These are phyloP conservation scores for Achatina immaculata DNA, from an alignment of 1,140 invertebrate species.

Conservation along the genomic window DNA sequence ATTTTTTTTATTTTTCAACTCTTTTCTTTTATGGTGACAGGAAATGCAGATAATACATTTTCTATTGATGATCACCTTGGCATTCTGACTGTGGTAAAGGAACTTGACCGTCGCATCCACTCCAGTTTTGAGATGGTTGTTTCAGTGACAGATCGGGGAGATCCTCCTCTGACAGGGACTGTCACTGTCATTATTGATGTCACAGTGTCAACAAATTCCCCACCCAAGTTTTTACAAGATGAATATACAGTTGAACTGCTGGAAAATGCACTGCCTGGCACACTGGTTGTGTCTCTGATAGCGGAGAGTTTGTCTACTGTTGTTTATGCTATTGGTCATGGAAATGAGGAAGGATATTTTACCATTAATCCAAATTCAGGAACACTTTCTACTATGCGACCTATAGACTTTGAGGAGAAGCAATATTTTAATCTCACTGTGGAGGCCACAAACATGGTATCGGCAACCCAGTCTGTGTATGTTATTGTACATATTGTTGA, in stretches of 20 bases:
- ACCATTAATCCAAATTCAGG: conserved; percentile 71
- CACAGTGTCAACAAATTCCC: conserved; percentile 89
- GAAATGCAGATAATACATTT: conserved; percentile 89
- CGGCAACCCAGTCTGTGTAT: conserved; percentile 61
- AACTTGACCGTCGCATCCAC: conserved; percentile 86
- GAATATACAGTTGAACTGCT: conserved; percentile 83
- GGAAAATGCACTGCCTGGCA: conserved; percentile 85
- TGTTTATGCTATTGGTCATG: conserved; percentile 60
- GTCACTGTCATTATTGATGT: conserved; percentile 88
- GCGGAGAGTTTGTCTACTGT: conserved; percentile 74
- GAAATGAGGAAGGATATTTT: conserved; percentile 69
- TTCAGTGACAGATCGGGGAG: conserved; percentile 85
- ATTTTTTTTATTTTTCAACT: too few species aligned
- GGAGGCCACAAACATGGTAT: conserved; percentile 87
- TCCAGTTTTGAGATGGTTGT: conserved; percentile 86
- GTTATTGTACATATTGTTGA: conserved; percentile 73
- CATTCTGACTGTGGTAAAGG: conserved; percentile 81
- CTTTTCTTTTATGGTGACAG: conserved; percentile 67
- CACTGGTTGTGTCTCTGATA: conserved; percentile 82
- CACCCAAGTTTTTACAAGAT: conserved; percentile 79
- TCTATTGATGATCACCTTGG: conserved; percentile 83
- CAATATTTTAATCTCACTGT: conserved; percentile 86
- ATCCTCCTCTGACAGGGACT: conserved; percentile 81
- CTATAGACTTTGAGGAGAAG: conserved; percentile 75
- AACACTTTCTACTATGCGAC: conserved; percentile 66